Base-by-base conservation (phyloP, 2,113 vertebrate species). In the Gasterosteus aculeatus region DNA sequence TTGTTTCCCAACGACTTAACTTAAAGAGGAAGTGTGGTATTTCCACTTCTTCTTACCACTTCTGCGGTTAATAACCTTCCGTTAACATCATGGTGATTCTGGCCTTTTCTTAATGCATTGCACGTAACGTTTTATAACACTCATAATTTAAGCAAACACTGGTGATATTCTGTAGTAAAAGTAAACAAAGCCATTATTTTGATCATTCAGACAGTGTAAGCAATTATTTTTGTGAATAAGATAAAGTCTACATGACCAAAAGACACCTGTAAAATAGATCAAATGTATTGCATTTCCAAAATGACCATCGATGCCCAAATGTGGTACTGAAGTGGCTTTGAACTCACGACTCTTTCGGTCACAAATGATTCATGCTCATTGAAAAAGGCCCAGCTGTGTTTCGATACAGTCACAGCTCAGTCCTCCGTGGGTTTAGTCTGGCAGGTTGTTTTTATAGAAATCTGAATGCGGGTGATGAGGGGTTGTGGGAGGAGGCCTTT, bases 401-500 rank as follows among this genome's bases (percentile, higher is more conserved):
- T 35, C 42, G 3, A n/a, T 15, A 31, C 42, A 54, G 31, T 9
- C 41, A n/a, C 42, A 29, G 12, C 44, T 46, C 47, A n/a, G 41
- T 38, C 54, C 22, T 31, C 7, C 11, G 7, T 51, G 51, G 54
- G 35, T 78, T 51, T 61, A 42, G 54, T 69, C 56, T 65, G 39
- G 7, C 49, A 41, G 35, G 57, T 26, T 80, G 72, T 74, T 85
- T 88, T 75, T 35, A 67, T 39, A 39, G 51, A 79, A 26, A 74
- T 69, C 10, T 68, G n/a, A 88, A 65, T 57, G 35, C 0, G 31
- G 72, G 62, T n/a, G 46, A 53, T 10, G 58, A 72, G 31, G 53
- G 76, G 76, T 29, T 66, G 51, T 57, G 57, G 63, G 70, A 73
- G 68, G 58, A 57, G 73, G 57, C 41, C 41, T 75, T 70, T 67